Evolutionary conservation across 2,113 vertebrate genomes (phyloP).

Genomic region (Mystacornis crossleyi): DNA sequence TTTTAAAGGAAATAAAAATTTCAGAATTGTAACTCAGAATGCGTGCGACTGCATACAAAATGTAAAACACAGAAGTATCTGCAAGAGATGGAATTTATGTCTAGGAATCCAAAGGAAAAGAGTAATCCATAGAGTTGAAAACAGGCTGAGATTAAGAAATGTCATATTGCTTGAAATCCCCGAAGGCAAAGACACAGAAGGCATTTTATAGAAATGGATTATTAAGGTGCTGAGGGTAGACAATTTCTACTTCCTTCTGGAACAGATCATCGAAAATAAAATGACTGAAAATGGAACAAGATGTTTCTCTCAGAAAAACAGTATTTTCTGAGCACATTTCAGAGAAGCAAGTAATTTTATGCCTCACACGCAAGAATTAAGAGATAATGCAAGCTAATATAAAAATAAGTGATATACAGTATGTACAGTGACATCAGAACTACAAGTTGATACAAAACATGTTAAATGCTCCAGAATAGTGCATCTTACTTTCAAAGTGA

Average conservation of each 20-base stretch:
- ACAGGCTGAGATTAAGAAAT: constrained; percentile 36
- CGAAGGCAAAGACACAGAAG: not conserved
- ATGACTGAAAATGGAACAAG: not conserved
- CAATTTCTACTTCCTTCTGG: not conserved
- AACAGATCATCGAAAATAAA: not conserved
- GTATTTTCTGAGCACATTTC: not conserved
- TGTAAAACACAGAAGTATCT: not conserved
- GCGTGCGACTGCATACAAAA: not conserved
- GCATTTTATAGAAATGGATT: constrained; percentile 3
- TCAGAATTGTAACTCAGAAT: not conserved
- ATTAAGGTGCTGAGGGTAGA: not conserved
- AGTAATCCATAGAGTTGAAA: constrained; percentile 23
- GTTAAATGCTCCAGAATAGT: not conserved
- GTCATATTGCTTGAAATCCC: constrained; percentile 17
- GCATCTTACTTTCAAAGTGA: not conserved
- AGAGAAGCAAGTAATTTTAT: not conserved
- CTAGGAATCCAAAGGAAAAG: not conserved
- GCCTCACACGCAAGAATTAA: not conserved
- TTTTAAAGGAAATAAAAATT: not conserved
- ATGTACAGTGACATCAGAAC: not conserved
- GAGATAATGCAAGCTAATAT: not conserved
- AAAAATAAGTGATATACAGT: not conserved
- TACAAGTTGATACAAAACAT: not conserved
- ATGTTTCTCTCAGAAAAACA: not conserved
- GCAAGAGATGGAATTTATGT: not conserved